Conservation (phyloP, 2,888 invertebrate genomes). For the Linyphia triangularis region DNA sequence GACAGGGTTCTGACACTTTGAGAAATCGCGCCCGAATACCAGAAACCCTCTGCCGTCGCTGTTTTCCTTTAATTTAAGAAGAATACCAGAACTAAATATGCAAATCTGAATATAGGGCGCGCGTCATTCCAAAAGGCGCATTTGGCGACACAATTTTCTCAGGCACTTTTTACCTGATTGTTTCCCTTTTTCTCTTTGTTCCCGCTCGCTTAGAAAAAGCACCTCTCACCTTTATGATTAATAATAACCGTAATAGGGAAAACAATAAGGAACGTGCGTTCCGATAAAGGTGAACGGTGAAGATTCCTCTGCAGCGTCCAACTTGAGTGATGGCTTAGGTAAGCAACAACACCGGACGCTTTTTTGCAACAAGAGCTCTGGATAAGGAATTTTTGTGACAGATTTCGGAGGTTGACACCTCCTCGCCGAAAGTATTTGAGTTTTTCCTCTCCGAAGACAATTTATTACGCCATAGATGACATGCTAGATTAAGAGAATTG, state of each 20-base stretch:
- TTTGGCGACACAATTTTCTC: conserved; percentile 55
- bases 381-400: conserved; percentile 63
- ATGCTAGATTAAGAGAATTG: conserved; percentile 65
- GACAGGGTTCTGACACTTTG: conserved; percentile 66
- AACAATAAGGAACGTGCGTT: conserved; percentile 22
- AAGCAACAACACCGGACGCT: conserved; percentile 25
- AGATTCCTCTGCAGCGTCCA: conserved; percentile 47
- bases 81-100: conserved; percentile 70
- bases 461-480: conserved; percentile 70
- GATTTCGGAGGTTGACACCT: conserved; percentile 64
- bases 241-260: conserved; percentile 59
- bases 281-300: conserved; percentile 21
- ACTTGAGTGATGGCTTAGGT: conserved; percentile 44
- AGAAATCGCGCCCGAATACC: conserved; percentile 74
- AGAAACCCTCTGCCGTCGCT: conserved; percentile 45
- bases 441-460: conserved; percentile 50
- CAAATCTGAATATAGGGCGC: conserved; percentile 71
- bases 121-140: conserved; percentile 56
- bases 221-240: conserved; percentile 70
- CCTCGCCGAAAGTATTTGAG: conserved; percentile 57
- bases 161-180: conserved; percentile 50
- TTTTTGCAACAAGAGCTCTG: neutral
- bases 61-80: conserved; percentile 71
- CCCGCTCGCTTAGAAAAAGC: conserved; percentile 47
- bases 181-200: conserved; percentile 36